Evolutionary conservation across 2,113 vertebrate species (phyloP).

Genomic region (Tupaia chinensis): DNA sequence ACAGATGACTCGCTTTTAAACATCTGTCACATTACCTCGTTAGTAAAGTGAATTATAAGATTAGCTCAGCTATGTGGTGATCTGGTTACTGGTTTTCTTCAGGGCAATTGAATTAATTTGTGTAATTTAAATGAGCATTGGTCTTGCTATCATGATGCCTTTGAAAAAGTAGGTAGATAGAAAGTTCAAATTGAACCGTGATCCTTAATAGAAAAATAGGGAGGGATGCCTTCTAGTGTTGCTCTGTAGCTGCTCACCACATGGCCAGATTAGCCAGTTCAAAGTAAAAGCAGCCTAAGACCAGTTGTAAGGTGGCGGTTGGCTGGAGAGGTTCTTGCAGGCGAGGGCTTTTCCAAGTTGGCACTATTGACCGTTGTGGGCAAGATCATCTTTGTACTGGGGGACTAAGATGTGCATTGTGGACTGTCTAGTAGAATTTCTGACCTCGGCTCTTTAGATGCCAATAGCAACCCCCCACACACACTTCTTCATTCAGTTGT

Average conservation of each 20-base stretch:
- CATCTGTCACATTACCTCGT: conserved; percentile 56
- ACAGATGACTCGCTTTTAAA: conserved; percentile 36
- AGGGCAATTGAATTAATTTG: conserved; percentile 65
- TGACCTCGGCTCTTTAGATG: background rate
- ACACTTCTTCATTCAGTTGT: too few relatives aligned
- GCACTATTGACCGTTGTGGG: background rate
- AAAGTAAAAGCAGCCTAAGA: background rate
- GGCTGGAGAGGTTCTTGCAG: background rate
- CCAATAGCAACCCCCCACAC: too few relatives aligned
- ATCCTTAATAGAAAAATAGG: background rate
- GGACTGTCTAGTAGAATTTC: background rate
- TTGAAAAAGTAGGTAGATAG: conserved; percentile 33
- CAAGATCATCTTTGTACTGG: background rate
- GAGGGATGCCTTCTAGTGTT: background rate
- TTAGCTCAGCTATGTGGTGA: conserved; percentile 61
- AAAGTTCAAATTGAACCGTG: background rate
- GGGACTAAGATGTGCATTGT: background rate
- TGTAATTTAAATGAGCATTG: conserved; percentile 59
- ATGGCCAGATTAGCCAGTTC: background rate
- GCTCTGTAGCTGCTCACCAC: background rate
- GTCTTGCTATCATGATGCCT: background rate
- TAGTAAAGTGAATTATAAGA: conserved; percentile 65
- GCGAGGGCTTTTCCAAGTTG: background rate
- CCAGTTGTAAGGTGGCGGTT: background rate
- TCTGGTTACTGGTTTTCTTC: conserved; percentile 65